These are phyloP conservation scores for Probosciger aterrimus DNA, from an alignment of 2,113 vertebrate species.

Conservation along the genomic window DNA sequence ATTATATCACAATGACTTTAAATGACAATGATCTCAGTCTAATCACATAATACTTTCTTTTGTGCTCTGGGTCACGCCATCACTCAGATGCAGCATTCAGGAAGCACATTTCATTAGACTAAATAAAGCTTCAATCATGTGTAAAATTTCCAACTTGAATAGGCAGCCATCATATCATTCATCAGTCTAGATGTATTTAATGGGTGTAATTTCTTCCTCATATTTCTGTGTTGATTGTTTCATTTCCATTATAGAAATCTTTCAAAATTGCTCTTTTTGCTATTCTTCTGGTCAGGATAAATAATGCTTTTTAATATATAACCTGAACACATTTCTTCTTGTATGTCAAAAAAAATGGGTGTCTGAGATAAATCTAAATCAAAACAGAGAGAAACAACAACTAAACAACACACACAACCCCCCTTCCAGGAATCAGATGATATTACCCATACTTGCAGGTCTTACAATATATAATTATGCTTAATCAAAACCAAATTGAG, in stretches of 20 bases:
- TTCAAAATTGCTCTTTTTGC: slow-evolving; percentile 66
- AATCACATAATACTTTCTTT: slow-evolving; percentile 91
- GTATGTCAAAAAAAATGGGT: slow-evolving; percentile 62
- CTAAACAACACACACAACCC: neutral
- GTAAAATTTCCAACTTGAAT: slow-evolving; percentile 95
- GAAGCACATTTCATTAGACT: slow-evolving; percentile 95
- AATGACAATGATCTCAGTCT: slow-evolving; percentile 84
- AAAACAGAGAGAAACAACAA: neutral
- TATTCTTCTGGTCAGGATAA: slow-evolving; percentile 70
- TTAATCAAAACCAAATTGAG: slow-evolving; percentile 48
- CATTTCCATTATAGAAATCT: slow-evolving; percentile 78
- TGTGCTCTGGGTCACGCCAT: slow-evolving; percentile 84
- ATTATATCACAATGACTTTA: slow-evolving; percentile 82
- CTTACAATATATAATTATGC: slow-evolving; percentile 34
- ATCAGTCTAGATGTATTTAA: slow-evolving; percentile 83
- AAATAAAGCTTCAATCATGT: slow-evolving; percentile 97
- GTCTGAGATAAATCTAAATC: slow-evolving; percentile 32
- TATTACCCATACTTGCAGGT: neutral
- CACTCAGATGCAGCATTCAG: slow-evolving; percentile 90
- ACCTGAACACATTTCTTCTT: slow-evolving; percentile 76
- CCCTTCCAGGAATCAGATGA: neutral
- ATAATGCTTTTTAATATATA: slow-evolving; percentile 69
- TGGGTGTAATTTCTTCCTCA: slow-evolving; percentile 89
- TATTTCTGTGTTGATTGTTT: slow-evolving; percentile 84
- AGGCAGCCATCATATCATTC: slow-evolving; percentile 89